These are phyloP conservation scores for Xenopus borealis DNA, from an alignment of 2,113 vertebrate species.

Conservation along the genomic window DNA sequence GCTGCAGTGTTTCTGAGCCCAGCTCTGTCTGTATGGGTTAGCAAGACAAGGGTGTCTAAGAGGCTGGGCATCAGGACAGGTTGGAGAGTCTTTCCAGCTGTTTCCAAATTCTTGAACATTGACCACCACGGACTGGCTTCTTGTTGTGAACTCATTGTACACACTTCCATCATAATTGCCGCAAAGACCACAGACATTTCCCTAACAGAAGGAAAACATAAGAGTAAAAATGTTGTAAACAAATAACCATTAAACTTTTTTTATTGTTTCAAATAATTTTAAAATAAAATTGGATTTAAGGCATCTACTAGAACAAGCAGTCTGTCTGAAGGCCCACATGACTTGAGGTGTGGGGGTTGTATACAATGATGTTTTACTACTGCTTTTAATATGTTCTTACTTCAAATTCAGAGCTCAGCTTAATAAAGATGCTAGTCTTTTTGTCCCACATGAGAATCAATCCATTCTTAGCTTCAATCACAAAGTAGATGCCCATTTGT, in stretches of 20 bases:
- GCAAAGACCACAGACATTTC: conserved; percentile 69
- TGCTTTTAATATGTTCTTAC: conserved; percentile 51
- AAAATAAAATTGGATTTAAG: no score
- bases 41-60: conserved; percentile 61
- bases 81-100: conserved; percentile 73
- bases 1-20: conserved; percentile 75
- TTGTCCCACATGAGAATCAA: conserved; percentile 82
- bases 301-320: no score
- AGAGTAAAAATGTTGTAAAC: no score
- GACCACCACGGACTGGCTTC: conserved; percentile 67
- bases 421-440: conserved; percentile 79
- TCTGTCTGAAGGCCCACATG: no score
- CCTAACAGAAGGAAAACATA: conserved; percentile 48
- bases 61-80: conserved; percentile 60
- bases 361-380: no score
- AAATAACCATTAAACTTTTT: no score
- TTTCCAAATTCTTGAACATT: conserved; percentile 70
- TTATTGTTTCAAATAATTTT: no score
- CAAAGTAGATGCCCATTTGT: conserved; percentile 75
- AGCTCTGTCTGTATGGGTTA: conserved; percentile 68
- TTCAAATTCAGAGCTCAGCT: conserved; percentile 73
- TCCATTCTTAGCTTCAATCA: conserved; percentile 71
- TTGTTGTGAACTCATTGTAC: conserved; percentile 71
- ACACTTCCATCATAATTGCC: conserved; percentile 70
- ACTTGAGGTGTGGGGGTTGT: no score